Evolutionary conservation across 2,888 invertebrate species (phyloP), one percentile per base, ranked within the genome.

Genomic region (Spicauda simplicius): DNA sequence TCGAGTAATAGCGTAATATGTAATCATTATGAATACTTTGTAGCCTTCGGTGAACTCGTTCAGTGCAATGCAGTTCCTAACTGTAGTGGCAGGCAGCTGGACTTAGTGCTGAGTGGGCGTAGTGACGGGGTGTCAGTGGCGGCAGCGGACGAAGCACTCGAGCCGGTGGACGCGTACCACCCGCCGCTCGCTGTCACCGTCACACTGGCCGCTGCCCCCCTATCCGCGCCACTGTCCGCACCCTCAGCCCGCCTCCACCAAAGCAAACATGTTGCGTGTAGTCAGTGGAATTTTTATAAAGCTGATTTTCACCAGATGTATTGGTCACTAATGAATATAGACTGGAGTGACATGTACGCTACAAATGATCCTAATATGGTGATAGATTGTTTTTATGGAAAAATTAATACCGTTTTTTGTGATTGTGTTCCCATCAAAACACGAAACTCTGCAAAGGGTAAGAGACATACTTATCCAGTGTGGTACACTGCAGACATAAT

Each of bases 1-100:
- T n/a, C 53, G 72, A 25, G 59, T 18, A 57, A 18, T 57, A 37
- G 37, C 10, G 8, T 11, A 16, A 18, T 57, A 12, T 11, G 8
- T 10, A n/a, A 41, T 18, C 16, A 57, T 18, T 57, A 57, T 37
- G 56, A 57, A 37, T 57, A 37, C 18, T 57, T 57, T 11, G 11
- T 57, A 10, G 33, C 56, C 16, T 57, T 57, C 20, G 18, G 56
- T 57, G 56, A 37, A 37, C 56, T 57, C 56, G 37, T 41, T 41
- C 56, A 57, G 37, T 57, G 37, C 16, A 57, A 57, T 16, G 16
- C 56, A 18, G 37, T 57, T 37, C 56, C 41, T 12, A 57, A 57
- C 18, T 57, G 56, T 57, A 57, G 45, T 16, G 45, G 66, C 61
- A 59, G 73, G 6, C 60, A 57, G 18, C 65, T 73, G 30, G 71